Evolutionary conservation across 2,888 invertebrate species (phyloP).

Genomic region (Lepidochitona cinerea): DNA sequence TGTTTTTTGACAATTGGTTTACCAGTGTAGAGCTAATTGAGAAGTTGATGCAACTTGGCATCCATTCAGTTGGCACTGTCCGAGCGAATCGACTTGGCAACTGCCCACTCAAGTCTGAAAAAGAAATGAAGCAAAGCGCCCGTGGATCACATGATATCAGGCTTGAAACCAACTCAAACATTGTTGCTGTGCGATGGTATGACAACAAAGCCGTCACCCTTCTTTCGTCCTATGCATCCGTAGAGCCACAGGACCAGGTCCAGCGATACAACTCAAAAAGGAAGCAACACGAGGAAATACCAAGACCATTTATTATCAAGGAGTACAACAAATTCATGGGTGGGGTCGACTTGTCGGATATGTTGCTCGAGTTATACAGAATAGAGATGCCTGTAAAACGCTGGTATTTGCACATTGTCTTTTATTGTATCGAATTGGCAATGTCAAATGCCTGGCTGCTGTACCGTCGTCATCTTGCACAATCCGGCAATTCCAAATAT

Average conservation of each 20-base stretch:
- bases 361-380: slow-evolving; percentile 10
- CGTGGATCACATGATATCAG: not conserved
- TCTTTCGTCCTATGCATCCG: slow-evolving; percentile 1
- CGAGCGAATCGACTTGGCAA: not conserved
- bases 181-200: slow-evolving; percentile 1
- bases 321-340: slow-evolving; percentile 20
- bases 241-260: slow-evolving; percentile 5
- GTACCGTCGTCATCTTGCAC: too few relatives aligned
- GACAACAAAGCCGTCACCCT: slow-evolving; percentile 6
- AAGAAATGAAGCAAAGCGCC: not conserved
- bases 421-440: too few relatives aligned
- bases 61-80: not conserved
- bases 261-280: slow-evolving; percentile 8
- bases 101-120: not conserved
- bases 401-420: too few relatives aligned
- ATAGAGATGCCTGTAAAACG: too few relatives aligned
- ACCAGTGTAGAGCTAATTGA: not conserved
- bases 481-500: too few relatives aligned
- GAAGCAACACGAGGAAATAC: not conserved
- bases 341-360: slow-evolving; percentile 19
- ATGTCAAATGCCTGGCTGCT: too few relatives aligned
- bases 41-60: not conserved
- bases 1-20: slow-evolving; percentile 25
- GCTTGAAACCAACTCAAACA: not conserved
- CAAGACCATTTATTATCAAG: slow-evolving; percentile 4